Evolutionary conservation across 2,113 vertebrate species (phyloP).

Genomic region (Paramisgurnus dabryanus): DNA sequence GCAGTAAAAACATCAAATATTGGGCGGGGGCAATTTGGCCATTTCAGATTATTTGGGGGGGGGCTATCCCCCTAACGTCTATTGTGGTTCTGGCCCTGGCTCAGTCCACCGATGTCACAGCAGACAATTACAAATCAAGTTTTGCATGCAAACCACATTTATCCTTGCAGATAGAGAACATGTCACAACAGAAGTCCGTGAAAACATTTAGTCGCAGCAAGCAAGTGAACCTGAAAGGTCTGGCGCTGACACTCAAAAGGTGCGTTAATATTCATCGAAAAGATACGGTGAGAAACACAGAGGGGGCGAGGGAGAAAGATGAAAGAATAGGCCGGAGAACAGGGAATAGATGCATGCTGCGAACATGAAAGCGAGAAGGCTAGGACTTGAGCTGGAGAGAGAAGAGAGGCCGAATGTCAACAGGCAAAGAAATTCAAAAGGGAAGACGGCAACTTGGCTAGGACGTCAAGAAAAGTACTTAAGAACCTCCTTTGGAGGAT

Average conservation of each 20-base stretch:
- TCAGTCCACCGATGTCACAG: not conserved
- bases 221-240: slow-evolving; percentile 38
- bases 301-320: slow-evolving; percentile 1
- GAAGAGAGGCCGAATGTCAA: slow-evolving; percentile 8
- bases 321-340: slow-evolving; percentile 24
- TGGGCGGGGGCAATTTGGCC: no score
- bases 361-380: slow-evolving; percentile 12
- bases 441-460: not conserved
- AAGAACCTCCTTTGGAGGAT: not conserved
- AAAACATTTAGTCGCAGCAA: slow-evolving; percentile 41
- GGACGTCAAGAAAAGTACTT: not conserved
- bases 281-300: slow-evolving; percentile 12
- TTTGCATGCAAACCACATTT: slow-evolving; percentile 41
- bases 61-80: no score
- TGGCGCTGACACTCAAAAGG: slow-evolving; percentile 40
- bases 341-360: slow-evolving; percentile 9
- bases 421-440: not conserved
- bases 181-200: slow-evolving; percentile 34
- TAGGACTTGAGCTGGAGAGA: not conserved
- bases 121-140: slow-evolving; percentile 7
- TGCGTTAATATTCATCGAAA: slow-evolving; percentile 50
- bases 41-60: no score
- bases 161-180: slow-evolving; percentile 27
- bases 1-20: no score
- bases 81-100: no score